Conservation (phyloP, 2,113 vertebrate species). For the Pseudolaguvia tuberculata region DNA sequence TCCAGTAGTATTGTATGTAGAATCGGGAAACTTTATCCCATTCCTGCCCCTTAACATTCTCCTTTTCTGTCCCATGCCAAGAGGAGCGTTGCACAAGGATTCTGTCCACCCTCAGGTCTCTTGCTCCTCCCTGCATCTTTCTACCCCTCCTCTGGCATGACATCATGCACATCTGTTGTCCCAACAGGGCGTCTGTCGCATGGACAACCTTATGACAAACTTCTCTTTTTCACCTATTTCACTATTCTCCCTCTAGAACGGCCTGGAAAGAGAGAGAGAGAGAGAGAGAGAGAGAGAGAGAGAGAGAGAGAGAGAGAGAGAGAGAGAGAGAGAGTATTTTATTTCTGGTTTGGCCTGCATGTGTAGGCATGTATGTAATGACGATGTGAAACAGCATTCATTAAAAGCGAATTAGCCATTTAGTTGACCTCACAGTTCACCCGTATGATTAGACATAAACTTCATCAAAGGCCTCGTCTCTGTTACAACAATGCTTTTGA, state of each 20-base stretch:
- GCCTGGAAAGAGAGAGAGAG: neutral
- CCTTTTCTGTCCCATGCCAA: conserved; percentile 20
- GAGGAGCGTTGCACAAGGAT: conserved; percentile 52
- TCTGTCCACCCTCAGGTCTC: conserved; percentile 59
- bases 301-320: neutral
- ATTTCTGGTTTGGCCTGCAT: conserved; percentile 30
- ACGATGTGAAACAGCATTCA: conserved; percentile 60
- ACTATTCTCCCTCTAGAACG: conserved; percentile 34
- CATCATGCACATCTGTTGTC: conserved; percentile 76
- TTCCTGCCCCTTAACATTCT: conserved; percentile 38
- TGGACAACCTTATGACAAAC: conserved; percentile 61
- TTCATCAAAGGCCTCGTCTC: conserved; percentile 59
- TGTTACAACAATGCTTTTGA: conserved; percentile 48
- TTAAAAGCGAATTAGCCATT: conserved; percentile 62
- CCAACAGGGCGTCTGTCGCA: conserved; percentile 67
- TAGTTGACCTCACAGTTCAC: conserved; percentile 59
- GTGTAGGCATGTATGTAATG: conserved; percentile 49
- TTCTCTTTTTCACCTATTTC: conserved; percentile 44
- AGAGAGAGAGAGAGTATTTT: neutral
- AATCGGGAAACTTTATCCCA: neutral
- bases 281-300: neutral
- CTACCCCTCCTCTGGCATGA: conserved; percentile 65
- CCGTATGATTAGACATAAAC: conserved; percentile 68
- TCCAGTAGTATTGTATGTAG: conserved; percentile 24
- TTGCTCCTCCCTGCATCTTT: conserved; percentile 55